phyloP scores from a whole-genome alignment of 53 echinoderm and acorn worm species.

The Stichopus horrens region DNA sequence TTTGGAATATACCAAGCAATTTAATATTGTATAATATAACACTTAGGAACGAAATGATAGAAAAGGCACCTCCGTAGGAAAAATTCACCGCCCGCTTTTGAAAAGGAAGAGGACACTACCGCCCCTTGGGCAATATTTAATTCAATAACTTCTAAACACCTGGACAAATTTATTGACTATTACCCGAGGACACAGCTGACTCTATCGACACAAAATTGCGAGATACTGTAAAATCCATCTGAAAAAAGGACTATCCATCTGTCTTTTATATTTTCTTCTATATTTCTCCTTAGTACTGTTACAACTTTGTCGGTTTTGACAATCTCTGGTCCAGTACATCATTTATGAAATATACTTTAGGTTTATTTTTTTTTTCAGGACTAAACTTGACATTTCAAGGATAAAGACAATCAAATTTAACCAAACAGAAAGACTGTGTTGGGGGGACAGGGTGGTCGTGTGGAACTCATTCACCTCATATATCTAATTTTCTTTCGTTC shows the following conservation, averaged over 20 bases:
- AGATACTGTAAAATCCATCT: neutral
- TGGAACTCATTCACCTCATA: too few species aligned
- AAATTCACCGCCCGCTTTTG: neutral
- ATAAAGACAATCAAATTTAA: neutral
- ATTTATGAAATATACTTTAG: neutral
- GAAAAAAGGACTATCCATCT: neutral
- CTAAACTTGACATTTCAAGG: neutral
- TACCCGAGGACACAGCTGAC: constrained; percentile 24
- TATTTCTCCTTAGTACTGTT: neutral
- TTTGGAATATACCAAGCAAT: neutral
- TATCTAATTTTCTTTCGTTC: too few species aligned
- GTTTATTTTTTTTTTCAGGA: neutral
- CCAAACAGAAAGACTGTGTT: neutral
- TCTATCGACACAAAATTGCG: neutral
- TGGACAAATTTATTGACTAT: constrained; percentile 21
- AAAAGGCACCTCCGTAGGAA: neutral
- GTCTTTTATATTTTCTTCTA: neutral
- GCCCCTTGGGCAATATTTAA: neutral
- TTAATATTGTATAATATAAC: neutral
- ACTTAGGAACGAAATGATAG: neutral
- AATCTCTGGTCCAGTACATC: neutral
- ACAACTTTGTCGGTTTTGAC: neutral
- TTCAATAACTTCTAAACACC: constrained; percentile 27
- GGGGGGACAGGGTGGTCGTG: too few species aligned
- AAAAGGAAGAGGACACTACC: neutral